Evolutionary conservation across 2,797 vertebrate species (phyloP).

Genomic region (Buceros bicornis): DNA sequence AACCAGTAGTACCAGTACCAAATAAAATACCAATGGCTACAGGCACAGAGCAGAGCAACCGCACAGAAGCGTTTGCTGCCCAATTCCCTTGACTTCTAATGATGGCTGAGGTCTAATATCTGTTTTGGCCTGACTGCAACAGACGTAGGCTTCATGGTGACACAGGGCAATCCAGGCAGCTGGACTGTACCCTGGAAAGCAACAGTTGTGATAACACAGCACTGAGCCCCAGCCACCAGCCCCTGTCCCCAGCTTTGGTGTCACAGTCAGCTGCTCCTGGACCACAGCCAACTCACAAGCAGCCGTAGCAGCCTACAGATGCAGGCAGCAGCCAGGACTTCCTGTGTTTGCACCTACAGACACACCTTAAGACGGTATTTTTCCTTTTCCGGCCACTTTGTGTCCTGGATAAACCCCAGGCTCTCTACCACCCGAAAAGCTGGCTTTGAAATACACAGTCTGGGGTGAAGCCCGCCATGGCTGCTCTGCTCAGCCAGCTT

Average conservation of each 20-base stretch:
- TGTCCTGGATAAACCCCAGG: neutral
- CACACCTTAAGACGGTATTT: neutral
- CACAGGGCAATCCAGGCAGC: neutral
- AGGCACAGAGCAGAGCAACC: neutral
- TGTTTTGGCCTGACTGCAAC: neutral
- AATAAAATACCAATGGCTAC: neutral
- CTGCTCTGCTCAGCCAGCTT: neutral
- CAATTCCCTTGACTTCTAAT: neutral
- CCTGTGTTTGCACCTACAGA: neutral
- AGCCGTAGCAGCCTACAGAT: neutral
- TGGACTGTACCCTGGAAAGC: neutral
- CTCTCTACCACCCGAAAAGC: neutral
- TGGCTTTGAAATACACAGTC: neutral
- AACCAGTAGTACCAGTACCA: neutral
- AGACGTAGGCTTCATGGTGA: neutral
- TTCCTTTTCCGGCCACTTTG: neutral
- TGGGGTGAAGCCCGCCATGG: no score
- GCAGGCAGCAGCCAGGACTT: neutral
- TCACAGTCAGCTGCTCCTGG: neutral
- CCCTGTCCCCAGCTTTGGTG: neutral
- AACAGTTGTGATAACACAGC: no score
- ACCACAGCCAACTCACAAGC: rapidly evolving
- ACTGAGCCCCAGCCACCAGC: neutral
- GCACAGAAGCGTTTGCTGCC: neutral
- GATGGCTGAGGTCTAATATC: rapidly evolving